Evolutionary conservation across 2,888 invertebrate genomes (phyloP).

Genomic region (Uropetala carovei): DNA sequence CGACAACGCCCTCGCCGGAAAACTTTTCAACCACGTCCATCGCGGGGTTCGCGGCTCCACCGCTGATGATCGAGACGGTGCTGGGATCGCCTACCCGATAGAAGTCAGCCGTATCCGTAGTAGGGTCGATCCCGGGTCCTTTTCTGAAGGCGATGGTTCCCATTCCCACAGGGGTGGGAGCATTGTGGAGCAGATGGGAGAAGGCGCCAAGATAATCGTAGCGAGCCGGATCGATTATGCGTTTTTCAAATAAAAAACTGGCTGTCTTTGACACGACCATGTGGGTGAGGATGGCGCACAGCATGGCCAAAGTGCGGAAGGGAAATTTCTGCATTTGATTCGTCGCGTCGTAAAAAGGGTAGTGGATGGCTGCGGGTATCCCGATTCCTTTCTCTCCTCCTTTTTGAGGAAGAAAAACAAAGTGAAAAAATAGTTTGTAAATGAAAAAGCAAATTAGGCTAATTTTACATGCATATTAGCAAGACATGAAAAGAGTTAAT

Average conservation of each 20-base stretch:
- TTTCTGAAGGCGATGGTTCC: not conserved
- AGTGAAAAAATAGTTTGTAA: not conserved
- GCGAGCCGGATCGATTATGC: slow-evolving; percentile 73
- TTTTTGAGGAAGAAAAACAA: slow-evolving; percentile 47
- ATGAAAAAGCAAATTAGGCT: too few species aligned
- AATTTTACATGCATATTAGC: not conserved
- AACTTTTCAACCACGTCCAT: not conserved
- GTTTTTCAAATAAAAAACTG: slow-evolving; percentile 76
- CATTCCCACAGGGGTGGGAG: not conserved
- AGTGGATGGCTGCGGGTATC: slow-evolving; percentile 78
- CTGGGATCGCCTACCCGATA: not conserved
- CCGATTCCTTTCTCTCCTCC: slow-evolving; percentile 80
- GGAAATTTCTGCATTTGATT: slow-evolving; percentile 80
- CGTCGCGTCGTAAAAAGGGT: slow-evolving; percentile 76
- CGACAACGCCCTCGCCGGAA: not conserved
- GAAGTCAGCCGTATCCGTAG: not conserved
- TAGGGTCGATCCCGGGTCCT: not conserved
- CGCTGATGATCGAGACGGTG: not conserved
- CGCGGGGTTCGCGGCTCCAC: not conserved
- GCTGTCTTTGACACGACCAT: slow-evolving; percentile 76
- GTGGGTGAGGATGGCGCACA: slow-evolving; percentile 77
- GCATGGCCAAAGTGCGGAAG: slow-evolving; percentile 82
- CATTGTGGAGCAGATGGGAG: slow-evolving; percentile 60
- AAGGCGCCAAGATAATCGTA: slow-evolving; percentile 68
- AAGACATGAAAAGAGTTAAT: too few species aligned